Evolutionary conservation across 1,140 invertebrate genomes (phyloP).

Genomic region (Megathymus violae): DNA sequence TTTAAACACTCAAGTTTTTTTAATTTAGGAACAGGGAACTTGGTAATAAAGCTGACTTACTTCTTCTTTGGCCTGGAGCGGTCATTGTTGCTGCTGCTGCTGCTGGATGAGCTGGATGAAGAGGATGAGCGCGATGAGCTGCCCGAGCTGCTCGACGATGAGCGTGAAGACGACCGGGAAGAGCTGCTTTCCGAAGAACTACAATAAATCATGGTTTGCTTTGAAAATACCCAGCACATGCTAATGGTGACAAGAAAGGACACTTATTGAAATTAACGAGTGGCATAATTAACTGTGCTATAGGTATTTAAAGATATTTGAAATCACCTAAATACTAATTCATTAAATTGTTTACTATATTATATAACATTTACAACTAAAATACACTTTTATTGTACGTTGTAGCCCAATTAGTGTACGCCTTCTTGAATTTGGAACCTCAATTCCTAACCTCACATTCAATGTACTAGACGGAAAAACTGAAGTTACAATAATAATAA

Average conservation of each 20-base stretch:
- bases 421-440: no score
- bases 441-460: constrained; percentile 43
- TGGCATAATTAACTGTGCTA: no score
- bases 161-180: constrained; percentile 89
- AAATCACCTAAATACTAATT: no score
- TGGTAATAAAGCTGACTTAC: constrained; percentile 70
- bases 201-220: constrained; percentile 36
- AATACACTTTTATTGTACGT: no score
- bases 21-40: no score
- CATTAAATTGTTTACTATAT: no score
- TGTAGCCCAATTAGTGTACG: no score
- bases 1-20: no score
- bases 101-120: constrained; percentile 84
- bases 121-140: constrained; percentile 87
- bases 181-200: constrained; percentile 92
- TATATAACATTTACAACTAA: no score
- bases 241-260: no score
- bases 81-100: constrained; percentile 85
- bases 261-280: no score
- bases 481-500: constrained; percentile 17
- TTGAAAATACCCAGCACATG: background rate
- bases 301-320: no score
- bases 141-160: constrained; percentile 89
- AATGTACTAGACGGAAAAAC: constrained; percentile 2
- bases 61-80: constrained; percentile 85